phyloP scores from a whole-genome alignment of 2,888 invertebrate species.

The Amphimallon solstitiale region DNA sequence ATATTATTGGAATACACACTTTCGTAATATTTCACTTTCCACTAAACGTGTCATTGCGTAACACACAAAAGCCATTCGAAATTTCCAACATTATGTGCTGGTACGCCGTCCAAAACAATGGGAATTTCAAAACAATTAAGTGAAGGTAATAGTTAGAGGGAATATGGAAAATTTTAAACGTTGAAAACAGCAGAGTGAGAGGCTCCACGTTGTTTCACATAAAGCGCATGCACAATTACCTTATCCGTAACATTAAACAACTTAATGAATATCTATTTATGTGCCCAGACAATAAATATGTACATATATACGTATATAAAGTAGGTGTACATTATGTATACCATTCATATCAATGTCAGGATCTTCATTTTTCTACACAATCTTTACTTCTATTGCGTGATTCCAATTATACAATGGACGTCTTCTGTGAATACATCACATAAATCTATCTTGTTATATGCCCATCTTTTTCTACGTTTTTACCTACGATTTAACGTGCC shows the following conservation, averaged over 20 bases:
- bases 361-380: constrained; percentile 12
- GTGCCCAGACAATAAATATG: constrained; percentile 1
- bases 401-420: background rate
- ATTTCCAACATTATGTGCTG: too few species aligned
- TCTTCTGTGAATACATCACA: background rate
- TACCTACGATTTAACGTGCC: too few species aligned
- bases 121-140: background rate
- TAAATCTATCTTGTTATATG: constrained; percentile 18
- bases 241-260: background rate
- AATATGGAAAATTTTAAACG: background rate
- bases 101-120: background rate
- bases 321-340: too few species aligned
- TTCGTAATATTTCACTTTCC: too few species aligned
- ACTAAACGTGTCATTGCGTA: too few species aligned
- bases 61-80: too few species aligned
- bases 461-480: background rate
- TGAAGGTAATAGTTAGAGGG: background rate
- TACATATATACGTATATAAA: too few species aligned
- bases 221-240: background rate
- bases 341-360: background rate
- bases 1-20: too few species aligned
- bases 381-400: constrained; percentile 18
- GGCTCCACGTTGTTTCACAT: background rate
- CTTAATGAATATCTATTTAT: constrained; percentile 22
- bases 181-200: background rate